Evolutionary conservation across 2,113 vertebrate species (phyloP).

Genomic region (Helogale parvula): DNA sequence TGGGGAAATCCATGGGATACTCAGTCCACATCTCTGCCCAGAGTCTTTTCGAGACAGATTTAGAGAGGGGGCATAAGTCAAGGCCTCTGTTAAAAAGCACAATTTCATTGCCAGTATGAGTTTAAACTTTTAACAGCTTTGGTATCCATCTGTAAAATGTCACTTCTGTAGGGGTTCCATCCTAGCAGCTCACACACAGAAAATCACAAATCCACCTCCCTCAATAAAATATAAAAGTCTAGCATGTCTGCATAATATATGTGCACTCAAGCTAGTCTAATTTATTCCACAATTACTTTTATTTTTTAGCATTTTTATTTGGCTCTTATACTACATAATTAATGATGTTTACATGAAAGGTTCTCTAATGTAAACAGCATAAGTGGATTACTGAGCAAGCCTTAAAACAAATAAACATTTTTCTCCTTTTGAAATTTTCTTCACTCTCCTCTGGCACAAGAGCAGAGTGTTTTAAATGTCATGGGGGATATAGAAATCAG

Average conservation of each 20-base stretch:
- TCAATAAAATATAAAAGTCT: slow-evolving; percentile 55
- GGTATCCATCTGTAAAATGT: slow-evolving; percentile 69
- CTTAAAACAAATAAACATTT: slow-evolving; percentile 75
- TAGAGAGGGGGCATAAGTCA: not conserved
- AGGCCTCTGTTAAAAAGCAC: slow-evolving; percentile 3
- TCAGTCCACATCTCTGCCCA: not conserved
- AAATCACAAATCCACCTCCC: slow-evolving; percentile 37
- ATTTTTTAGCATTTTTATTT: slow-evolving; percentile 76
- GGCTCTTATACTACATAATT: slow-evolving; percentile 73
- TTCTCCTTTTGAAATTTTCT: slow-evolving; percentile 62
- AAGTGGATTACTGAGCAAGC: slow-evolving; percentile 75
- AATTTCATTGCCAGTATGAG: not conserved
- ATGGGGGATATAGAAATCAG: slow-evolving; percentile 50
- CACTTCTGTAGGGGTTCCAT: slow-evolving; percentile 56
- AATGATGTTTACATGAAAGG: slow-evolving; percentile 77
- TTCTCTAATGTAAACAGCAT: slow-evolving; percentile 74
- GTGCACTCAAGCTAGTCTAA: slow-evolving; percentile 66
- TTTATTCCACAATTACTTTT: slow-evolving; percentile 73
- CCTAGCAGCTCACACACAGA: slow-evolving; percentile 61
- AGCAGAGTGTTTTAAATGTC: slow-evolving; percentile 60
- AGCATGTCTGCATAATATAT: slow-evolving; percentile 54
- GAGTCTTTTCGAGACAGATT: slow-evolving; percentile 24
- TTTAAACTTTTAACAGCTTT: slow-evolving; percentile 60
- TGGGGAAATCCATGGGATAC: not conserved
- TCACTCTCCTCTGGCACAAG: slow-evolving; percentile 40